Base-by-base conservation (phyloP, 2,888 invertebrate species). In the Prenolepis imparis region DNA sequence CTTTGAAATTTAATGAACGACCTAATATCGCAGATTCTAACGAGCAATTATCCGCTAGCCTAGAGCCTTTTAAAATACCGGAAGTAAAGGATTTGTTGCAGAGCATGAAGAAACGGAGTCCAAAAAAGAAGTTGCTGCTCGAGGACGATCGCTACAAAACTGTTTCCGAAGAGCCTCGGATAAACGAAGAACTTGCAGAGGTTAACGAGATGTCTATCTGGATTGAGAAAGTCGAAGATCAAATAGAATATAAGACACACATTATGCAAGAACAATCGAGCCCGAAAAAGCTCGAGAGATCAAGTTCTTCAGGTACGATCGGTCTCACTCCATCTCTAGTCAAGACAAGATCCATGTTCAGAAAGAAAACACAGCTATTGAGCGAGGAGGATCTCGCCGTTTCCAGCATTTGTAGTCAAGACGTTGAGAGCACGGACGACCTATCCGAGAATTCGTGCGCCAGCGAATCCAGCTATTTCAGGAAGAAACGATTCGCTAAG, bases 41-140 rank as follows among this genome's bases (percentile, higher is more conserved):
- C 32, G 75, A 85, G 11, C 39, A 44, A 12, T 39, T 72, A 9
- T 52, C 84, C 0, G 12, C 64, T 0, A 64, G 48, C 41, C 28
- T 83, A 57, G 92, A 93, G 21, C 89, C 87, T 0, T 93, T 93
- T 52, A 93, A 93, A 83, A 63, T 93, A 68, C 93, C 93, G 0
- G 91, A 93, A 72, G 77, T 84, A 5, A 89, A 87, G 0, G 91
- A 93, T 39, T 59, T 90, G 32, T 9, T 87, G 15, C 90, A 90
- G 41, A 85, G 83, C 9, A 84, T 87, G 4, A 92, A 90, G 63
- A 93, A 91, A 78, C 86, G 92, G 8, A 82, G 57, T 0, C 83
- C 88, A 0, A 93, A 89, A 63, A 90, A 89, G 41, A 91, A 88
- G 70, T 90, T 89, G 0, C 66, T 86, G 11, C 36, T 77, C 0